Base-by-base conservation (phyloP, 35 echinoderm and acorn worm species). In the Chiridota heheva region DNA sequence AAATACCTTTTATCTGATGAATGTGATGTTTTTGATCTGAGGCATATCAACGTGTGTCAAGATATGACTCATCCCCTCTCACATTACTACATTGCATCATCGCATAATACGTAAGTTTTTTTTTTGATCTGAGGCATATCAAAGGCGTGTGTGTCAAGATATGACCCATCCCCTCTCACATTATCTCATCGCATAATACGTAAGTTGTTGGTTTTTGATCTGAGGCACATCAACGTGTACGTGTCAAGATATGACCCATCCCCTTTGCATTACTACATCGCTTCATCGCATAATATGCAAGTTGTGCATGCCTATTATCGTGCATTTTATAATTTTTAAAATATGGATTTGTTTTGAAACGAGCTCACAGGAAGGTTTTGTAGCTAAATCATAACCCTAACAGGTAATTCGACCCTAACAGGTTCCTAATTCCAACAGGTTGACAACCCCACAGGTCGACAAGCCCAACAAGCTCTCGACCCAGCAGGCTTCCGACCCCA, bases 61-160 rank as follows among this genome's bases (percentile, higher is more conserved):
- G 89, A 98, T 34, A 98, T 98, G 95, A 81, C 81, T 4, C 95
- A 98, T 22, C 74, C 95, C 42, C 34, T 98, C 44, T 98, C 95
- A 51, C 95, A 98, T 57, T 98, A 98, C 74, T 98, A 91, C 67
- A 88, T 98, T 44, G 95, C 95, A 5, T 71, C 95, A 37, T 98
- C 95, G 44, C 95, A 98, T 64, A 98, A 98, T 66, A 98, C 95
- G 93, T 96, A 67, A 90, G 93, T 86, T n/a, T n/a, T n/a, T n/a
- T 96, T 17, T 90, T 96, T 82, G 92, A 96, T 46, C 69, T 42
- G 1, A 67, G 81, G 64, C 92, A 96, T 18, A 70, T 59, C 63
- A 81, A 17, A n/a, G n/a, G n/a, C n/a, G n/a, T 31, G 95, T 98
- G 13, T 91, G 95, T 83, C 95, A 98, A 64, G 89, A 98, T 34